Conservation (phyloP, 2,113 vertebrate species). For the Leptocoma aspasia region DNA sequence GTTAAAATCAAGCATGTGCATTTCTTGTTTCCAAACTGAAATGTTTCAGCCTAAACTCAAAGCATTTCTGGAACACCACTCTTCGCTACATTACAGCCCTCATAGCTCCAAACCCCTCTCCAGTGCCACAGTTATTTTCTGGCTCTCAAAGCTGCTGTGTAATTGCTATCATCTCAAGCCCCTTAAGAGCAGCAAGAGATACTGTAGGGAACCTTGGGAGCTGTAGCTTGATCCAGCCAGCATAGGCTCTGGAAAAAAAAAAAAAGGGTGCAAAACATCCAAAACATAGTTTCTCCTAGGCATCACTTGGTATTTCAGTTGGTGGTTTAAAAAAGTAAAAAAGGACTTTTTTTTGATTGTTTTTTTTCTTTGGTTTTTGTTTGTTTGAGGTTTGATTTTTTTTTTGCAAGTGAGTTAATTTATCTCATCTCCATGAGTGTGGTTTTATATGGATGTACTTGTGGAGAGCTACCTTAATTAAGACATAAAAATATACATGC, state of each 20-base stretch:
- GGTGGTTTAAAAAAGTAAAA: not conserved
- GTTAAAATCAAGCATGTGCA: not conserved
- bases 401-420: not conserved
- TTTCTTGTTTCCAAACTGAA: not conserved
- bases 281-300: not conserved
- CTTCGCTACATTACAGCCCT: accelerated
- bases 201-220: not conserved
- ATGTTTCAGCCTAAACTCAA: not conserved
- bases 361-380: not conserved
- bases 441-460: not conserved
- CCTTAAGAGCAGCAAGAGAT: not conserved
- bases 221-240: not conserved
- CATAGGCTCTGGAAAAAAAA: not conserved
- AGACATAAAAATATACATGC: not conserved
- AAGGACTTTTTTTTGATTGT: accelerated
- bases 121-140: not conserved
- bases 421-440: not conserved
- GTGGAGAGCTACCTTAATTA: not conserved
- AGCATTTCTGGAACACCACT: accelerated
- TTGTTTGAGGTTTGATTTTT: not conserved
- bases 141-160: not conserved
- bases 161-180: not conserved
- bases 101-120: not conserved
- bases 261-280: not conserved
- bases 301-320: not conserved